These are phyloP conservation scores for Cebus imitator DNA, from an alignment of 2,113 vertebrate genomes.

Conservation along the genomic window DNA sequence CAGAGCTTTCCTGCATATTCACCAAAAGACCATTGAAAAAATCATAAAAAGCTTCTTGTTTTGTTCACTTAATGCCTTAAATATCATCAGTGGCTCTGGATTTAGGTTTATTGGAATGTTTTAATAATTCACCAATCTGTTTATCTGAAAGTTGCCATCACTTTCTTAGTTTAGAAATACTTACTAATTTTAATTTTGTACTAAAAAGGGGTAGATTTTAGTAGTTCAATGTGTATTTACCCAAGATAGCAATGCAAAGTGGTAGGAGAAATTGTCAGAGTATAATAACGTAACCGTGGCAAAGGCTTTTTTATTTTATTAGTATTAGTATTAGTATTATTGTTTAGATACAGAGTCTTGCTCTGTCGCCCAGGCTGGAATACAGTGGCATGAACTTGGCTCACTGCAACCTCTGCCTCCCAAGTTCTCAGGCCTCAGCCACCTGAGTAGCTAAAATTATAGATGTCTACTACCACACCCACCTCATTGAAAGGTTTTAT, in stretches of 20 bases:
- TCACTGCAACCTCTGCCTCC: too few relatives aligned
- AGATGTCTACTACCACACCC: too few relatives aligned
- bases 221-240: not conserved
- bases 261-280: not conserved
- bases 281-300: conserved; percentile 10
- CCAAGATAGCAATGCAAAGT: conserved; percentile 43
- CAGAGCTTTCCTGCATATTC: not conserved
- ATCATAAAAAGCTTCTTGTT: conserved; percentile 12
- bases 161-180: conserved; percentile 51
- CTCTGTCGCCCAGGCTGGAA: too few relatives aligned
- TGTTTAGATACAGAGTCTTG: too few relatives aligned
- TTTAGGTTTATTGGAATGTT: conserved; percentile 50
- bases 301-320: not conserved
- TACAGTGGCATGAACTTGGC: too few relatives aligned
- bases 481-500: not conserved
- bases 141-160: conserved; percentile 41
- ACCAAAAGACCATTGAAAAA: not conserved
- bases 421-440: too few relatives aligned
- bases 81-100: conserved; percentile 28
- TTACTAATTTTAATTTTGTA: conserved; percentile 45
- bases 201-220: not conserved
- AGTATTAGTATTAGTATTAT: too few relatives aligned
- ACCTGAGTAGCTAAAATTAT: too few relatives aligned
- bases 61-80: conserved; percentile 24
- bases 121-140: conserved; percentile 50